Base-by-base conservation (phyloP, 2,888 invertebrate species). In the Cinara cedri region DNA sequence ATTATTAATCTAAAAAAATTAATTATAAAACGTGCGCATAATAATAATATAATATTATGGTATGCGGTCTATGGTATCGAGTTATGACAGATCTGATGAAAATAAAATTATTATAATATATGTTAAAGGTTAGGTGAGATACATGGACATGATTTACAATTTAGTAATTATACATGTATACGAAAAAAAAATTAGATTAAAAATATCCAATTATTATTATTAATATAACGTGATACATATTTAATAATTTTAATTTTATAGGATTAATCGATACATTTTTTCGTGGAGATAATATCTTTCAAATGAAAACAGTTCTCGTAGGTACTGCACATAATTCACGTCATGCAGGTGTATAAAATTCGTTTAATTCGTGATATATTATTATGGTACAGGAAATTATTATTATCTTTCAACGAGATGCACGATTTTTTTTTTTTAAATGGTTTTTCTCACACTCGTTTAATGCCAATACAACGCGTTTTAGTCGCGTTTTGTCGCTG, bases 241-340 rank as follows among this genome's bases (percentile, higher is more conserved):
- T n/a, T 34, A 72, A 72, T 62, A 62, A 72, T 72, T 26, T 49
- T 19, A n/a, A n/a, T n/a, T n/a, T n/a, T n/a, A n/a, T n/a, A 10
- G 26, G 26, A 60, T 49, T n/a, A 49, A 49, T 51, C n/a, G 13
- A 9, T 24, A 24, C n/a, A 21, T 44, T 42, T n/a, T n/a, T 16
- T 44, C 16, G 13, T 24, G 21, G 21, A 54, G 55, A 55, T 70
- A 49, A 42, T 70, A 68, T 46, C 14, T 70, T 2, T 21, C 14
- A 21, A 55, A 55, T 54, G 19, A 19, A 34, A 34, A 34, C 34
- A 34, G 34, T 6, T 34, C 6, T 4, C 6, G 6, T 34, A 34
- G n/a, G 6, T 34, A 34, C 34, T 34, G 3, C 34, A 4, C 34
- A 34, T 34, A 34, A 34, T 34, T 34, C 34, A 34, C 34, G 6